These are phyloP conservation scores for Erynnis tages DNA, from an alignment of 2,888 invertebrate species.

Conservation along the genomic window DNA sequence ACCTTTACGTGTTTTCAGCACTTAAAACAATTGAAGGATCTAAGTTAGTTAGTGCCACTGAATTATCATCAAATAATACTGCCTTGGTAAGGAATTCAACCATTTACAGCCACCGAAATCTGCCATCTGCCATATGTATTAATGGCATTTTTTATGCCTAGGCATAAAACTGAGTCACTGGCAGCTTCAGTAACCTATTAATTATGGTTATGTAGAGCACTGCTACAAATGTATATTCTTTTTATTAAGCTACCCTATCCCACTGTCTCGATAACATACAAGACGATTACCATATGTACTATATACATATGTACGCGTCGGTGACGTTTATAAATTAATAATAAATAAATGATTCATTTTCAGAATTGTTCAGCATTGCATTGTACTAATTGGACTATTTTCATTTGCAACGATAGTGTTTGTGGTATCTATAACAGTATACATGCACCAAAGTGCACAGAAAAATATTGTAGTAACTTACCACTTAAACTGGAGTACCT, in stretches of 20 bases:
- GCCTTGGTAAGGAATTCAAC: constrained; percentile 47
- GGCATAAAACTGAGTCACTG: too few species aligned
- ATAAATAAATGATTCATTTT: constrained; percentile 37
- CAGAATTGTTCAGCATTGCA: constrained; percentile 65
- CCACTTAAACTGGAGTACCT: constrained; percentile 58
- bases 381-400: constrained; percentile 62
- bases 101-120: too few species aligned
- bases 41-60: constrained; percentile 53
- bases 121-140: too few species aligned
- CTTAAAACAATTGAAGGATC: constrained; percentile 49
- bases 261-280: too few species aligned
- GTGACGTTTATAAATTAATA: too few species aligned
- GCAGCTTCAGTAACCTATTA: too few species aligned
- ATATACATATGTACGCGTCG: too few species aligned
- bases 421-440: constrained; percentile 54
- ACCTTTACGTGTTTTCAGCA: constrained; percentile 65
- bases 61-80: constrained; percentile 49
- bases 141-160: too few species aligned
- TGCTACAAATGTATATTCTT: too few species aligned
- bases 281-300: too few species aligned
- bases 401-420: constrained; percentile 47
- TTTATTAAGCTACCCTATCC: too few species aligned
- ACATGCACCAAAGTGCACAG: constrained; percentile 58
- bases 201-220: too few species aligned
- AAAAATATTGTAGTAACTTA: constrained; percentile 54